Conservation (phyloP, 1,140 invertebrate genomes). For the Microplitis mediator region DNA sequence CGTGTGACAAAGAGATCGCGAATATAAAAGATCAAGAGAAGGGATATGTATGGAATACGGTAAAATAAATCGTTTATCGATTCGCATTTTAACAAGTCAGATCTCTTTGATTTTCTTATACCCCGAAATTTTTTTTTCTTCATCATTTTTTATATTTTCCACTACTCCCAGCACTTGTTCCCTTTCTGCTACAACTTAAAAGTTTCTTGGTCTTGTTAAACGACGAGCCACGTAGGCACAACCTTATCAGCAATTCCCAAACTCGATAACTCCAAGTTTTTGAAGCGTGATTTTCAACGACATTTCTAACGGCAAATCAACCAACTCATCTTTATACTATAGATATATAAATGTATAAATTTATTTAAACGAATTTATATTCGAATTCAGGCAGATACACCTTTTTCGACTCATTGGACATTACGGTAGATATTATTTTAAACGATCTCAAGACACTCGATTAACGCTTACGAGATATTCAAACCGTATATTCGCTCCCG, state of each 20-base stretch:
- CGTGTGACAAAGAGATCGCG: too few species aligned
- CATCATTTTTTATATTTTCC: too few species aligned
- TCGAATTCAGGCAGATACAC: too few species aligned
- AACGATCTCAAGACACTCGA: background rate
- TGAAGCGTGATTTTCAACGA: background rate
- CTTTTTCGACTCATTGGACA: too few species aligned
- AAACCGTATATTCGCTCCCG: too few species aligned
- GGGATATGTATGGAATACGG: background rate
- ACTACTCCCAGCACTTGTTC: too few species aligned
- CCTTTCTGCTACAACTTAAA: too few species aligned
- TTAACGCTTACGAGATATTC: background rate
- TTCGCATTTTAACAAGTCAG: background rate
- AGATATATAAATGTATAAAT: background rate
- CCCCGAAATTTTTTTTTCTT: too few species aligned
- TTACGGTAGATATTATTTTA: background rate
- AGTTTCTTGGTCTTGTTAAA: background rate
- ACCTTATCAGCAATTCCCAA: background rate
- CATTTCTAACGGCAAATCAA: background rate
- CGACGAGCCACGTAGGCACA: background rate
- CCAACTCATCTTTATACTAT: background rate
- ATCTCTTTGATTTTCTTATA: background rate
- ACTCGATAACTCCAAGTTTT: background rate
- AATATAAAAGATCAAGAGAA: background rate
- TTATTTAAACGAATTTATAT: background rate
- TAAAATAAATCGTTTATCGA: slow-evolving; percentile 6